Conservation (phyloP, 2,113 vertebrate genomes). For the Rhinichthys klamathensis region DNA sequence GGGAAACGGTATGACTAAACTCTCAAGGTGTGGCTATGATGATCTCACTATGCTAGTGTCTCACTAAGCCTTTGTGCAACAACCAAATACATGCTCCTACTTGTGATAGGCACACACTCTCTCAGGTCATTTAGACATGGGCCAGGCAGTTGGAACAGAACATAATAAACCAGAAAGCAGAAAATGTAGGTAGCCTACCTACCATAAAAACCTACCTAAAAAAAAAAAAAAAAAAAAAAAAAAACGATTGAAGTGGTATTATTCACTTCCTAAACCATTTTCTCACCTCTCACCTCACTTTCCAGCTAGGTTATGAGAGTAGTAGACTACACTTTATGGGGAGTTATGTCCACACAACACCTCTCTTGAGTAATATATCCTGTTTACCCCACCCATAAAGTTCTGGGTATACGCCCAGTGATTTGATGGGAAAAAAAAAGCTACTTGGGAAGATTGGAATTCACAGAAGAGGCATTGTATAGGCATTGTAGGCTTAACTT, state of each 20-base stretch:
- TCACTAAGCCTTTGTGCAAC: conserved; percentile 24
- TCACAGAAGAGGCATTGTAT: conserved; percentile 70
- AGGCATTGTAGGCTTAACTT: conserved; percentile 54
- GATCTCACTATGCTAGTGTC: conserved; percentile 24
- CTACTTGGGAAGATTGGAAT: conserved; percentile 69
- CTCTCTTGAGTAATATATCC: conserved; percentile 45
- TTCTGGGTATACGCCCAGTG: conserved; percentile 75
- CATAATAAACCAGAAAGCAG: not conserved
- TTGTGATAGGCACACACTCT: conserved; percentile 25
- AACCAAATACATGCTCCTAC: conserved; percentile 44
- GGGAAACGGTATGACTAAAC: conserved; percentile 27
- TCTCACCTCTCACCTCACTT: not conserved
- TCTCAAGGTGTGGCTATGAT: conserved; percentile 46
- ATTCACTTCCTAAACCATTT: not conserved
- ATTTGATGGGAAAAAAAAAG: conserved; percentile 61
- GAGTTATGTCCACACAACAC: conserved; percentile 16
- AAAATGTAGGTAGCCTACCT: not conserved
- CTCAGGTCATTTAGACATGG: not conserved
- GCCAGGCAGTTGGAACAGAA: not conserved
- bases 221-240: not conserved
- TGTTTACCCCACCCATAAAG: conserved; percentile 55
- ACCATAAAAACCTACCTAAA: too few relatives aligned
- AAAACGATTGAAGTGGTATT: not conserved
- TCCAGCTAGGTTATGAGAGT: not conserved
- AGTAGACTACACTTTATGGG: not conserved